phyloP scores from a whole-genome alignment of 2,797 vertebrate genomes.

The Ciconia nigra region DNA sequence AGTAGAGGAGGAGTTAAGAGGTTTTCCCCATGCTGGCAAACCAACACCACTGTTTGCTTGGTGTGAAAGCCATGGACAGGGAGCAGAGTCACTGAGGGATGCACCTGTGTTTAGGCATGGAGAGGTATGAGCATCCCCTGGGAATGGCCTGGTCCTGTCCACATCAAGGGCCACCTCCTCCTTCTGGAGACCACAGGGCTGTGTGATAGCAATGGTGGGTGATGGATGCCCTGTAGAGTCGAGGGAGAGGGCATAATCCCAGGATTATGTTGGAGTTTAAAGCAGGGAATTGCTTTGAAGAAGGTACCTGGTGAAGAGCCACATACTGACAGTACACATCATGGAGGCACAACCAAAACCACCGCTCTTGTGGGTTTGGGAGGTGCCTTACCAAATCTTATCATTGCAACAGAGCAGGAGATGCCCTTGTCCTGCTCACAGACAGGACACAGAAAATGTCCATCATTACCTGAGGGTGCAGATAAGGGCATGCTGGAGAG shows the following conservation, averaged over 20 bases:
- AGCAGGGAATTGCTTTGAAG: not conserved
- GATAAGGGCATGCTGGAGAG: not conserved
- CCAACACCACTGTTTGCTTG: not conserved
- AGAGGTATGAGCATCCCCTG: not conserved
- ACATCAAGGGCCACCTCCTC: not conserved
- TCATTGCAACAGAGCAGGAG: not conserved
- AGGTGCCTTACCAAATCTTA: not conserved
- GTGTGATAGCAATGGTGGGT: not conserved
- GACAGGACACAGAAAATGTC: not conserved
- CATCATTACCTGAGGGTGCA: not conserved
- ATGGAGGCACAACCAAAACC: not conserved
- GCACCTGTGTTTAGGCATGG: not conserved
- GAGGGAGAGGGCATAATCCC: not conserved
- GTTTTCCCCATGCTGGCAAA: not conserved
- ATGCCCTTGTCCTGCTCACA: not conserved
- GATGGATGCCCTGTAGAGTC: not conserved
- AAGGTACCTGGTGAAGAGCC: not conserved
- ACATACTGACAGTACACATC: not conserved
- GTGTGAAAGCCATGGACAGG: not conserved
- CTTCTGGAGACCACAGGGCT: accelerated
- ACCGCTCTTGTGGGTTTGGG: accelerated
- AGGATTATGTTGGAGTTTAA: not conserved
- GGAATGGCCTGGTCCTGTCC: not conserved
- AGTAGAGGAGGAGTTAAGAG: not conserved
- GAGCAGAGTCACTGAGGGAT: not conserved